Percentiles rank a stretch among this genome's conserved stretches.
These are phyloP conservation scores for Eutrigla gurnardus DNA, from an alignment of 2,797 vertebrate species.

Conservation along the genomic window DNA sequence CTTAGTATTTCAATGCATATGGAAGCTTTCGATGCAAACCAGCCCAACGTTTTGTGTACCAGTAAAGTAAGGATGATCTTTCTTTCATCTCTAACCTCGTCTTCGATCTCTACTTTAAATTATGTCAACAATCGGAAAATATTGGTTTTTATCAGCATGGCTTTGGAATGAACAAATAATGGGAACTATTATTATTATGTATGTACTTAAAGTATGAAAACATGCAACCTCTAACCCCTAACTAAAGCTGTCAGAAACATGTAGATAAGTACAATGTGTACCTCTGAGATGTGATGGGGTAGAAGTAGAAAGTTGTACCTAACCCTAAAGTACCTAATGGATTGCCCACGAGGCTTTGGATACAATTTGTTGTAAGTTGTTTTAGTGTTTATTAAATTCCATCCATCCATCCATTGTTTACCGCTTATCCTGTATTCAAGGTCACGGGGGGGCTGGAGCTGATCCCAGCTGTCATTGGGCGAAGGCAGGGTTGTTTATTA, in stretches of 20 bases:
- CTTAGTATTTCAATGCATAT: neutral
- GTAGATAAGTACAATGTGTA: neutral
- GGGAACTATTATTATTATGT: neutral
- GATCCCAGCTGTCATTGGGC: no score
- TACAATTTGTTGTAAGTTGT: no score
- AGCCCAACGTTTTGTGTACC: neutral
- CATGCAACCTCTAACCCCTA: neutral
- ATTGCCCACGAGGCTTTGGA: no score
- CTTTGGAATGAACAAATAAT: no score
- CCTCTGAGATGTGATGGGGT: neutral
- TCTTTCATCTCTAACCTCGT: neutral
- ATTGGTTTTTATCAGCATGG: neutral
- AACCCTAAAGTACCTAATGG: no score
- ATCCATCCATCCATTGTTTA: no score
- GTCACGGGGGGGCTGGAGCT: no score
- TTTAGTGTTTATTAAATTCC: no score
- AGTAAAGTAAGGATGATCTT: neutral
- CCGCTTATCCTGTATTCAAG: no score
- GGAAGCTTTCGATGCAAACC: neutral
- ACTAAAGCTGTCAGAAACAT: no score
- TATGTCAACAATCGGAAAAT: neutral
- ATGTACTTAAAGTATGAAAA: neutral
- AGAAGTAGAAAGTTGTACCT: neutral
- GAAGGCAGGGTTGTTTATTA: no score
- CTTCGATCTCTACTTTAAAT: no score